phyloP scores from a whole-genome alignment of 2,888 invertebrate genomes.

The Antheraea yamamai region DNA sequence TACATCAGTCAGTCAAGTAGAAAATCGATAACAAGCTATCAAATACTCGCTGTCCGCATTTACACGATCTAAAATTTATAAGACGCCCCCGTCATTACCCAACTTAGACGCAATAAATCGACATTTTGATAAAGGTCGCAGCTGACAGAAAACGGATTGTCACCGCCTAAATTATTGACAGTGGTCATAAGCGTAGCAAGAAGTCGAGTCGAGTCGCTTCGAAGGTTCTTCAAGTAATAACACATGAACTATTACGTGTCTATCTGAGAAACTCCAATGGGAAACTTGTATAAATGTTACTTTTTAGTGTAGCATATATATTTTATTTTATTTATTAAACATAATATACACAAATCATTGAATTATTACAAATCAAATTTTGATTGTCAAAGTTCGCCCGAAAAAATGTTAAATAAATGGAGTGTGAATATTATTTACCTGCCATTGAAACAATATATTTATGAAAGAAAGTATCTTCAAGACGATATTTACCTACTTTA shows the following conservation, averaged over 20 bases:
- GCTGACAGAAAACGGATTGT: constrained; percentile 37
- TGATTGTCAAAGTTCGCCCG: no score
- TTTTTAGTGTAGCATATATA: no score
- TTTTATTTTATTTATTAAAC: no score
- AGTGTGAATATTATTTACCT: no score
- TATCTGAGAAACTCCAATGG: neutral
- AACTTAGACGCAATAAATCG: constrained; percentile 34
- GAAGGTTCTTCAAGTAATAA: constrained; percentile 18
- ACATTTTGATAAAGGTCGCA: constrained; percentile 48
- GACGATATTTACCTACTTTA: no score
- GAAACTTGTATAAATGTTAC: no score
- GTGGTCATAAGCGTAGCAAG: constrained; percentile 29
- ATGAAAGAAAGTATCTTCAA: no score
- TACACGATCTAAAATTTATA: constrained; percentile 16
- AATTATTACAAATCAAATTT: no score
- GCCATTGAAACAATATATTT: no score
- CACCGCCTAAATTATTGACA: constrained; percentile 42
- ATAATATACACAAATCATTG: no score
- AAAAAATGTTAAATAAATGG: no score
- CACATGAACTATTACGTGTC: constrained; percentile 25
- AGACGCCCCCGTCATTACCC: constrained; percentile 8
- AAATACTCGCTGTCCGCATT: neutral
- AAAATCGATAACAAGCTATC: neutral
- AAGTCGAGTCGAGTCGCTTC: constrained; percentile 16
- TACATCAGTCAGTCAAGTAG: neutral